phyloP scores from a whole-genome alignment of 2,797 vertebrate genomes.

The Parauchenoglanis punctatus region DNA sequence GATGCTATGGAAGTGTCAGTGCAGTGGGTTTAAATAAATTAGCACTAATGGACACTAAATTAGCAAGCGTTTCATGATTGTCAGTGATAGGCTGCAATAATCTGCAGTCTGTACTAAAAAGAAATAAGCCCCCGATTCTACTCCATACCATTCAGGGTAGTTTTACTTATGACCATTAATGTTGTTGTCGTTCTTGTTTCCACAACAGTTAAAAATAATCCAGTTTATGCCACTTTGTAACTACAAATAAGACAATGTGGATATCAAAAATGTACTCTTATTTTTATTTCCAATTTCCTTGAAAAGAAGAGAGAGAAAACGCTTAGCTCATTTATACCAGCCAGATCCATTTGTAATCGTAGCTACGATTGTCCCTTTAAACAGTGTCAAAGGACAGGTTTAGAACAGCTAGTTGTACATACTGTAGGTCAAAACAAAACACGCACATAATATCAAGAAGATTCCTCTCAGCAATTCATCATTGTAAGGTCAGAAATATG shows the following conservation, averaged over 20 bases:
- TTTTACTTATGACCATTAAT: neutral
- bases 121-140: neutral
- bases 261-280: neutral
- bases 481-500: constrained; percentile 8
- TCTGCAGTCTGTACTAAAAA: neutral
- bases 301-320: neutral
- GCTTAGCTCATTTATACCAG: neutral
- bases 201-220: neutral
- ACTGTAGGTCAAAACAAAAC: neutral
- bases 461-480: neutral
- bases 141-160: neutral
- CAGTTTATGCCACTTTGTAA: neutral
- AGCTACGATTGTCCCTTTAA: neutral
- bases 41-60: neutral
- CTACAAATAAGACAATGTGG: neutral
- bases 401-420: neutral
- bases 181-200: neutral
- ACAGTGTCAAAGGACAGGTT: neutral
- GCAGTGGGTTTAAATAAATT: neutral
- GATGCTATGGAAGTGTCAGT: neutral
- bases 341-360: neutral
- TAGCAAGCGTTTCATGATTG: neutral
- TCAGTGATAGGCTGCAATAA: neutral
- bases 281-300: neutral
- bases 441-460: neutral